A percentile compares a stretch with the other conserved stretches of the same genome.
phyloP scores from a whole-genome alignment of 1,140 invertebrate genomes.

The Scaptodrosophila lebanonensis region DNA sequence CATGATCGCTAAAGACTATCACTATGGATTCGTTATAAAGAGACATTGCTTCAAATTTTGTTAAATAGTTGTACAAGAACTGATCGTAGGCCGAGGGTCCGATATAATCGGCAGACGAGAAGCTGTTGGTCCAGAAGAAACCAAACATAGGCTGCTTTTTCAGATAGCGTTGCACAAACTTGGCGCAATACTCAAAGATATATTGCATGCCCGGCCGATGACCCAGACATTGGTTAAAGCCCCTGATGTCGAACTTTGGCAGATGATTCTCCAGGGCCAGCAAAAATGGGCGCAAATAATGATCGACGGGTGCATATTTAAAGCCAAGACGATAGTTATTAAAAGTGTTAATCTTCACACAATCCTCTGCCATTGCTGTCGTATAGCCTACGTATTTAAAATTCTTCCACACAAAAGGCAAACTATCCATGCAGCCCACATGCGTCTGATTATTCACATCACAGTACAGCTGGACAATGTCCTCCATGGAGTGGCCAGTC shows the following conservation, averaged over 20 bases:
- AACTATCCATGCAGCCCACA: slow-evolving; percentile 79
- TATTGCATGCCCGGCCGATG: slow-evolving; percentile 79
- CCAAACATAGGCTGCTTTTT: slow-evolving; percentile 82
- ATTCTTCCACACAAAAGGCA: slow-evolving; percentile 88
- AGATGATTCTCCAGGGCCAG: slow-evolving; percentile 80
- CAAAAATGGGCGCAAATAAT: slow-evolving; percentile 86
- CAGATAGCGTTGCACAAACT: slow-evolving; percentile 77
- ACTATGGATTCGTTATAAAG: no score
- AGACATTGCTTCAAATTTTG: no score
- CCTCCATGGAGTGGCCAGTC: slow-evolving; percentile 80
- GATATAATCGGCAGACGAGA: no score
- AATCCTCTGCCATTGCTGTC: slow-evolving; percentile 88
- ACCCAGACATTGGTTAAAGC: slow-evolving; percentile 79
- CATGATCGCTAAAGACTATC: no score
- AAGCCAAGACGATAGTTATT: slow-evolving; percentile 89
- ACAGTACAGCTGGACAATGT: slow-evolving; percentile 78
- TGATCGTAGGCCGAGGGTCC: no score
- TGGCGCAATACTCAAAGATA: slow-evolving; percentile 79
- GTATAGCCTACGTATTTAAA: slow-evolving; percentile 84
- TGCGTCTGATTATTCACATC: no score
- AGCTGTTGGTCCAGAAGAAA: slow-evolving; percentile 86
- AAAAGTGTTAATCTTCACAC: slow-evolving; percentile 84
- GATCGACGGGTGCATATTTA: slow-evolving; percentile 85
- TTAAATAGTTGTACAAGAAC: no score
- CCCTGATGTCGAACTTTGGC: slow-evolving; percentile 55